Conservation (phyloP, 2,797 vertebrate species). For the Characodon lateralis region DNA sequence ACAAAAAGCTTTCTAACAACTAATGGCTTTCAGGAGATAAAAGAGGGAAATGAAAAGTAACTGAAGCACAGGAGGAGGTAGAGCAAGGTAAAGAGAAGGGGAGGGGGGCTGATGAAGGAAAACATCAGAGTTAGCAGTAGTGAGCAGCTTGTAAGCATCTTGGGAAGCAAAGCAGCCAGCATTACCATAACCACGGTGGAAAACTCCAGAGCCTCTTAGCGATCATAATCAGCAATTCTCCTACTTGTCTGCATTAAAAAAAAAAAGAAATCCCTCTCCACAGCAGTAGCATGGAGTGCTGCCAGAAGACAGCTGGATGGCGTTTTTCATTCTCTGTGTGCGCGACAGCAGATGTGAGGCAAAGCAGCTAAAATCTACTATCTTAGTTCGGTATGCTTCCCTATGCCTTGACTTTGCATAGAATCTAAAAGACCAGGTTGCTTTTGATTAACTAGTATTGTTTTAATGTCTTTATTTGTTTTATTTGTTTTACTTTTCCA, state of each 20-base stretch:
- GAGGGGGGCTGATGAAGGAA: constrained; percentile 27
- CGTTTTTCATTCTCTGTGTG: constrained; percentile 22
- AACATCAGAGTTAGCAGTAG: constrained; percentile 59
- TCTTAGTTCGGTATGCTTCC: constrained; percentile 25
- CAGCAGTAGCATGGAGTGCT: constrained; percentile 34
- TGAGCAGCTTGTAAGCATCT: constrained; percentile 57
- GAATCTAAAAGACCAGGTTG: constrained; percentile 30
- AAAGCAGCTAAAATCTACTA: constrained; percentile 29
- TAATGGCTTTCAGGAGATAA: constrained; percentile 45
- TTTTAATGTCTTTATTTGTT: constrained; percentile 28
- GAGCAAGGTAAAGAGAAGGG: constrained; percentile 26
- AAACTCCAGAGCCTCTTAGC: constrained; percentile 59
- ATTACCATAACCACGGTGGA: constrained; percentile 58
- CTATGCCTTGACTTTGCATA: constrained; percentile 23
- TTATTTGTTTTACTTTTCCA: constrained; percentile 11
- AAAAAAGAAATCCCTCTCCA: constrained; percentile 35
- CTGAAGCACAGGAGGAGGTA: constrained; percentile 31
- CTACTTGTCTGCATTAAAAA: constrained; percentile 48
- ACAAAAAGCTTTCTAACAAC: constrained; percentile 46
- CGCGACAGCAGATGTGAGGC: constrained; percentile 20
- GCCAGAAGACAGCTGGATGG: constrained; percentile 47
- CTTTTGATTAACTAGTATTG: constrained; percentile 41
- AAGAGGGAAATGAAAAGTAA: constrained; percentile 48
- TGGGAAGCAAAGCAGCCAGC: constrained; percentile 59
- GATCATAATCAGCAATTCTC: constrained; percentile 61